Percentiles rank a stretch among this genome's conserved stretches.
Conservation (phyloP, 2,113 vertebrate species). For the Cinclus mexicanus region DNA sequence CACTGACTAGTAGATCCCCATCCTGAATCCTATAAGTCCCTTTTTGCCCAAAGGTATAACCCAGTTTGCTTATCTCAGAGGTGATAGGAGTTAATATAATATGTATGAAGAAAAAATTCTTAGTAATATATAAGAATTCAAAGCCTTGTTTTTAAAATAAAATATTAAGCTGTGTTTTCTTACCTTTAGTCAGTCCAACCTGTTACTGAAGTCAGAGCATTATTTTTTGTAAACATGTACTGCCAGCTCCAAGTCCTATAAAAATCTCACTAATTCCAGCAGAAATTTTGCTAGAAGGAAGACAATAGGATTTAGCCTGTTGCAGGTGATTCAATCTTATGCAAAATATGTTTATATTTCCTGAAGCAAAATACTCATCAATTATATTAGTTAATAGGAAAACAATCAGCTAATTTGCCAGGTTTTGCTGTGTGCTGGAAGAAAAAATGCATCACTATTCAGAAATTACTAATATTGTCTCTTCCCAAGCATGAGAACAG, state of each 20-base stretch:
- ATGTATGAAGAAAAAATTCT: background rate
- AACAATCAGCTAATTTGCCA: slow-evolving; percentile 8
- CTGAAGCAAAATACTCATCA: slow-evolving; percentile 10
- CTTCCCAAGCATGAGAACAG: background rate
- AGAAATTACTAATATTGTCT: background rate
- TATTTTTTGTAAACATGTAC: background rate
- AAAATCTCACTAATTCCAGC: background rate
- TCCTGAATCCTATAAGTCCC: background rate
- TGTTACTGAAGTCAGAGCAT: background rate
- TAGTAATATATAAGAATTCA: background rate
- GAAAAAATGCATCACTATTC: background rate
- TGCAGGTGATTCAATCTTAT: background rate
- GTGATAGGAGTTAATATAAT: background rate
- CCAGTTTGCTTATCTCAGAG: background rate
- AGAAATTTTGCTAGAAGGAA: background rate
- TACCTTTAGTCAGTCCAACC: background rate
- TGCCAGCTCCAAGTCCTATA: background rate
- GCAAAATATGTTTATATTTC: slow-evolving; percentile 25
- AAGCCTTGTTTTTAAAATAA: background rate
- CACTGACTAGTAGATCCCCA: background rate
- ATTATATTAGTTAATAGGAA: background rate
- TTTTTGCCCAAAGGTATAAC: background rate
- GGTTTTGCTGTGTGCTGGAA: background rate
- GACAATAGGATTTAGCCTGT: background rate
- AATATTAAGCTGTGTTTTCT: background rate